These are phyloP conservation scores for Coptodon bakossiorum DNA, from an alignment of 2,113 vertebrate genomes.

Conservation along the genomic window DNA sequence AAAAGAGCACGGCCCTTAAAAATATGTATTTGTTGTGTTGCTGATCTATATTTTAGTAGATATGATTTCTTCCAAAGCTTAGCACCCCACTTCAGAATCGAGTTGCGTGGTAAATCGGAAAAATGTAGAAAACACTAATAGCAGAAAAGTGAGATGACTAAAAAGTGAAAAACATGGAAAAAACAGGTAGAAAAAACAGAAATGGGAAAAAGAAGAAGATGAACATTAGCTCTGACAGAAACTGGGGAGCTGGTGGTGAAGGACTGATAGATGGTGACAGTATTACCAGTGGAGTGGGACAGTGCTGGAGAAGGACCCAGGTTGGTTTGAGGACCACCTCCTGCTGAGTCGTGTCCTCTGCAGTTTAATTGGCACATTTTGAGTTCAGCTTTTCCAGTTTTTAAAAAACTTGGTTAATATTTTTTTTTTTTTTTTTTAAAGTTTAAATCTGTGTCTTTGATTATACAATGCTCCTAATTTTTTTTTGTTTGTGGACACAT, in stretches of 20 bases:
- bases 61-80: constrained; percentile 8
- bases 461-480: background rate
- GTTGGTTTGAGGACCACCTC: background rate
- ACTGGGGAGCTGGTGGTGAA: background rate
- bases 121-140: background rate
- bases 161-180: background rate
- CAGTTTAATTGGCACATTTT: background rate
- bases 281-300: constrained; percentile 6
- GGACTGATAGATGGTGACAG: constrained; percentile 53
- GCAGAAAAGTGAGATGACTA: background rate
- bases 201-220: constrained; percentile 6
- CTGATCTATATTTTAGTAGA: constrained; percentile 16
- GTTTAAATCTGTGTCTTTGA: background rate
- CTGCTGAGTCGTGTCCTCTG: background rate
- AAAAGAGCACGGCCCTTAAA: background rate
- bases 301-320: background rate
- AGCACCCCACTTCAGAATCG: background rate
- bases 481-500: background rate
- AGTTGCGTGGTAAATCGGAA: background rate
- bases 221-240: constrained; percentile 36
- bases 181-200: background rate
- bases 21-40: background rate
- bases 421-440: background rate
- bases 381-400: background rate
- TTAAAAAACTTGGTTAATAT: background rate